These are phyloP conservation scores for Porites lobata DNA, from an alignment of 92 coral and sea anemone species.

Conservation along the genomic window DNA sequence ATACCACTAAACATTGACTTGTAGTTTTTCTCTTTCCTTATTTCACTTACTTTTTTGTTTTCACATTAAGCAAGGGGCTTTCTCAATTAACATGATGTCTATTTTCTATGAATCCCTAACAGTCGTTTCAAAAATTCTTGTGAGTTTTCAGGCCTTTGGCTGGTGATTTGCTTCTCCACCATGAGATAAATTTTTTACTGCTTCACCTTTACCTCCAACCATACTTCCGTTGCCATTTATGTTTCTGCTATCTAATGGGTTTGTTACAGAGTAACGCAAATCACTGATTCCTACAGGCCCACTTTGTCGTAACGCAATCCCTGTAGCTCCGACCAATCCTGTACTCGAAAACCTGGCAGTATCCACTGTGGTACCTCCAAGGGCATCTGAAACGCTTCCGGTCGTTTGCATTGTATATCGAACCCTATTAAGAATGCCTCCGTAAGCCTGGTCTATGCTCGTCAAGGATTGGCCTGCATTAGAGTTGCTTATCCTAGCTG, in stretches of 20 bases:
- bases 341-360: neutral
- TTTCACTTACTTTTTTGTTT: too few species aligned
- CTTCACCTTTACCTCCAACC: neutral
- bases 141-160: neutral
- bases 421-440: slow-evolving; percentile 68
- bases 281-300: neutral
- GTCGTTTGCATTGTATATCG: slow-evolving; percentile 68
- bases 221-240: neutral
- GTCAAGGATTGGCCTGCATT: slow-evolving; percentile 1
- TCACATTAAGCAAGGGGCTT: too few species aligned
- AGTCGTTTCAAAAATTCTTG: too few species aligned
- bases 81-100: too few species aligned
- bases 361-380: slow-evolving; percentile 36
- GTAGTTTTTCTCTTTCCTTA: too few species aligned
- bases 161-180: neutral
- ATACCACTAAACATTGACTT: too few species aligned
- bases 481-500: neutral
- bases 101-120: too few species aligned
- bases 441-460: slow-evolving; percentile 51
- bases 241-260: slow-evolving; percentile 4
- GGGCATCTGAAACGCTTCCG: slow-evolving; percentile 51
- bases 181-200: neutral
- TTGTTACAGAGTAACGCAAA: neutral
- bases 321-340: slow-evolving; percentile 1
- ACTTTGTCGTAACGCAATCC: neutral